A percentile compares a stretch with the other conserved stretches of the same genome.
Conservation (phyloP, 2,888 invertebrate genomes). For the Mylabris sibirica region DNA sequence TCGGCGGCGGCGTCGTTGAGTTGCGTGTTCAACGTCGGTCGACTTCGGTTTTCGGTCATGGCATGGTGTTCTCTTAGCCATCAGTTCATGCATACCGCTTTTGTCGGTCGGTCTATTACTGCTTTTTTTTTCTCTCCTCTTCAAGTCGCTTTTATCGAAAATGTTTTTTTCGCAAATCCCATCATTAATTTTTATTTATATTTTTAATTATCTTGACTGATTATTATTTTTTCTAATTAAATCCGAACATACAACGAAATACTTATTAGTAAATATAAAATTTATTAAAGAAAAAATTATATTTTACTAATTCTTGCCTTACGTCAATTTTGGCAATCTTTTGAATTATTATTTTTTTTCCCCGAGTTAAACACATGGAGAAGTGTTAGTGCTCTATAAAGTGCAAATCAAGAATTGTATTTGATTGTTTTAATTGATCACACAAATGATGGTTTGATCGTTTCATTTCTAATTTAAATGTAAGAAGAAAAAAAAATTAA, state of each 20-base stretch:
- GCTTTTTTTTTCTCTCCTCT: constrained; percentile 13
- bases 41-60: constrained; percentile 53
- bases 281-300: background rate
- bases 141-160: background rate
- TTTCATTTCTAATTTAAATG: background rate
- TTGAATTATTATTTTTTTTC: background rate
- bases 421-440: background rate
- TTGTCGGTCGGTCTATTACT: constrained; percentile 30
- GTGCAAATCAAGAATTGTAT: background rate
- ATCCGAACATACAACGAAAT: constrained; percentile 4
- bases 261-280: background rate
- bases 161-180: constrained; percentile 41
- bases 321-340: constrained; percentile 30
- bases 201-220: constrained; percentile 36
- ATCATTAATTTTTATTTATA: constrained; percentile 36
- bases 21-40: constrained; percentile 39
- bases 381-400: background rate
- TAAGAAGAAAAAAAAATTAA: constrained; percentile 3
- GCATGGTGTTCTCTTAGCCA: constrained; percentile 52
- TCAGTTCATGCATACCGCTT: constrained; percentile 52
- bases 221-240: constrained; percentile 34
- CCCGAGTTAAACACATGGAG: background rate
- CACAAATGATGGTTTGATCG: background rate
- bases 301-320: constrained; percentile 27
- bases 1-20: constrained; percentile 22